Evolutionary conservation across 1,140 invertebrate genomes (phyloP).

Genomic region (Meteorus sp.): DNA sequence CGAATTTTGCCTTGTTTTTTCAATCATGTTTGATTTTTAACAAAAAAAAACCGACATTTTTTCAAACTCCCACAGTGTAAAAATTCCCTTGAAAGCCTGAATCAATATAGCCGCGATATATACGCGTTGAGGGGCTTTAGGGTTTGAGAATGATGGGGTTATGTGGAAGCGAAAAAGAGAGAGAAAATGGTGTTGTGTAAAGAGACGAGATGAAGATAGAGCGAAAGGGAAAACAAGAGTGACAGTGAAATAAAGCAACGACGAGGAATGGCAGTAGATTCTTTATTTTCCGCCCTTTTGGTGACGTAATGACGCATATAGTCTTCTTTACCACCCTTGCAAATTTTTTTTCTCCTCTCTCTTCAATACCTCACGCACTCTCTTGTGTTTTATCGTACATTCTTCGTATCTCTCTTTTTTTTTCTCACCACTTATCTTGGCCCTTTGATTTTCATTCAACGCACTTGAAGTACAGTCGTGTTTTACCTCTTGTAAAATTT

Average conservation of each 20-base stretch:
- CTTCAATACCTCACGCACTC: background rate
- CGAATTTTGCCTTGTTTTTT: no score
- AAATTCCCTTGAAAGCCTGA: no score
- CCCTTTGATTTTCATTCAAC: slow-evolving; percentile 2
- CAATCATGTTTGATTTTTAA: no score
- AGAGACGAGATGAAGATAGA: no score
- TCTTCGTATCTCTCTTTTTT: background rate
- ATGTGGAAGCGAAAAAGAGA: background rate
- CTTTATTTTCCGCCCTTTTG: slow-evolving; percentile 14
- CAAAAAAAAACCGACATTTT: no score
- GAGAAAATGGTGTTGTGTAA: no score
- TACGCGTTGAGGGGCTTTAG: no score
- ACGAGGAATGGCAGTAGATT: background rate
- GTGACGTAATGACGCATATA: slow-evolving; percentile 18
- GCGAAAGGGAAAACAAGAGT: background rate
- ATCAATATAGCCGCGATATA: no score
- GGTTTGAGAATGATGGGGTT: no score
- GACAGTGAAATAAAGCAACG: background rate
- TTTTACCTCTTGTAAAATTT: slow-evolving; percentile 13
- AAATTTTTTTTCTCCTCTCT: background rate
- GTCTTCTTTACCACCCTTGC: no score
- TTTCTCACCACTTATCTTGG: background rate
- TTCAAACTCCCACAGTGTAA: no score
- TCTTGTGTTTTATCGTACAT: no score
- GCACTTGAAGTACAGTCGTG: slow-evolving; percentile 8